Evolutionary conservation across 2,888 invertebrate genomes (phyloP), one percentile per base, ranked within the genome.

Genomic region (Ecliptopera silaceata): DNA sequence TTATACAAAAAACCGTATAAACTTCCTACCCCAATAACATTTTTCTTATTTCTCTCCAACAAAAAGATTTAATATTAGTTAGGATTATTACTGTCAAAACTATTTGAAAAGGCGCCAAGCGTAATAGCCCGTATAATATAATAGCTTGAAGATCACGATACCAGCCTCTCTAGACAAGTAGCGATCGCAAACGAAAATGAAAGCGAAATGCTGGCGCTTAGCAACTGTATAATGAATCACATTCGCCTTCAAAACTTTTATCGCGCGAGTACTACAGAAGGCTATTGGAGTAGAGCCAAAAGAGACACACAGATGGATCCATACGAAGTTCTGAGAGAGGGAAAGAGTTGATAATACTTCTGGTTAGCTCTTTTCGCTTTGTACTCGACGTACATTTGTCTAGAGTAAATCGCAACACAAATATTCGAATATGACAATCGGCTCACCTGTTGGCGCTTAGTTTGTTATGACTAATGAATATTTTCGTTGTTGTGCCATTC

Each of bases 61-160:
- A 46, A 39, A 46, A 54, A 48, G 29, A 41, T 58, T 53, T 34
- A 53, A 53, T 45, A 49, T 53, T 49, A 26, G 13, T 44, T 15
- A 10, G 51, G 53, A 45, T 50, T 32, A 41, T 34, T 32, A 29
- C 15, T 59, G 58, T 54, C 58, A 44, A 47, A 49, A 50, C 46
- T 29, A 61, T 49, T 65, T 66, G 66, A 63, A 56, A 53, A 56
- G 61, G 46, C 51, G 64, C 66, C 66, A 66, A 64, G 49, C 22
- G 57, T 59, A 66, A 64, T 64, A 41, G 60, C 31, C 59, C 64
- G 64, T 59, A 46, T 63, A 66, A 64, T 61, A 49, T 63, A 66
- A 64, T 61, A 49, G 50, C 45, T 18, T 44, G 49, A 43, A 46
- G 51, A 62, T 60, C 46, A 39, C 50, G 44, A 45, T 26, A 43